Evolutionary conservation across 1,140 invertebrate species (phyloP).

Genomic region (Harlomillsia oculata): DNA sequence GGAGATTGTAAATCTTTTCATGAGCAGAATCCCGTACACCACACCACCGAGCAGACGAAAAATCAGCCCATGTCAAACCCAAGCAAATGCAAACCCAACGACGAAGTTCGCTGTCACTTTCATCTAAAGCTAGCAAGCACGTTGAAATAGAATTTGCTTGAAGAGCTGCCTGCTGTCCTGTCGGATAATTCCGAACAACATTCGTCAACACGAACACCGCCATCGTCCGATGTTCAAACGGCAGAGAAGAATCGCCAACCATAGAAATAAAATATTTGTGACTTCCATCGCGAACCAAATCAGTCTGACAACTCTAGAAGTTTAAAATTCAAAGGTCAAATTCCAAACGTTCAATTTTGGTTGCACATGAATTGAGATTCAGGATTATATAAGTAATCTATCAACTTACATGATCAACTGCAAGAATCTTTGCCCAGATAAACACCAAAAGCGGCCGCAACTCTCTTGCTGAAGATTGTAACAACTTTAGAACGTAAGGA

Average conservation of each 20-base stretch:
- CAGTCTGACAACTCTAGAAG: constrained; percentile 81
- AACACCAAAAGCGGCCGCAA: constrained; percentile 86
- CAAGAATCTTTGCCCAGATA: constrained; percentile 98
- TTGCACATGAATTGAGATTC: too few species aligned
- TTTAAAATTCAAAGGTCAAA: constrained; percentile 26
- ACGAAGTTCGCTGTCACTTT: constrained; percentile 60
- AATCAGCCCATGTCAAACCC: constrained; percentile 87
- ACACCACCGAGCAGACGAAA: constrained; percentile 86
- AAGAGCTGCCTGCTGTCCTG: constrained; percentile 76
- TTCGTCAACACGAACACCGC: constrained; percentile 85
- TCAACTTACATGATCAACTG: constrained; percentile 78
- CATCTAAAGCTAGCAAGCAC: constrained; percentile 57
- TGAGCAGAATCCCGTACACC: constrained; percentile 91
- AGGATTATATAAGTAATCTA: background rate
- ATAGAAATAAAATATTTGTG: constrained; percentile 91
- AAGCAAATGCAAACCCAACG: constrained; percentile 90
- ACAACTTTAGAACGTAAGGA: constrained; percentile 91
- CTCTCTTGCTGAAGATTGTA: constrained; percentile 87
- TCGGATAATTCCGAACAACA: constrained; percentile 78
- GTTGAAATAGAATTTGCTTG: constrained; percentile 78
- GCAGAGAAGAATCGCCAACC: constrained; percentile 70
- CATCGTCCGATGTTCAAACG: constrained; percentile 74
- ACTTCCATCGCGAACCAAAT: constrained; percentile 87
- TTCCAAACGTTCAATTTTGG: constrained; percentile 5
- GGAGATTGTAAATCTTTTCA: constrained; percentile 76